phyloP scores from a whole-genome alignment of 2,797 vertebrate species.

The Trachurus trachurus region DNA sequence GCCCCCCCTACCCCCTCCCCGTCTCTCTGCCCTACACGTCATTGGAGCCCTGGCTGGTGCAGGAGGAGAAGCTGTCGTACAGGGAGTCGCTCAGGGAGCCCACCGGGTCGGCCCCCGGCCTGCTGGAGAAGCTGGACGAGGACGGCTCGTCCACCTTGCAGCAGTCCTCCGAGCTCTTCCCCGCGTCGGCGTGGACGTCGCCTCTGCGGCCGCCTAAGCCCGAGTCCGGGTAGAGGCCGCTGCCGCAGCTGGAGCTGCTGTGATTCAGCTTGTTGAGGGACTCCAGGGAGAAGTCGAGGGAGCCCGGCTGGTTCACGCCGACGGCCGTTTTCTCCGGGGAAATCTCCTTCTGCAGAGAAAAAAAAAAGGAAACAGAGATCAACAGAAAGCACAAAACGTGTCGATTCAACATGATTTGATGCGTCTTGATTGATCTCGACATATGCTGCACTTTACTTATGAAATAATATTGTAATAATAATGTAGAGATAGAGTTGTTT shows the following conservation, averaged over 20 bases:
- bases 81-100: slow-evolving; percentile 92
- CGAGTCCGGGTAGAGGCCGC: slow-evolving; percentile 78
- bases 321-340: slow-evolving; percentile 83
- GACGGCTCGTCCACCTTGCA: slow-evolving; percentile 78
- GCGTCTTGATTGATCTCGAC: background rate
- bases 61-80: slow-evolving; percentile 94
- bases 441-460: background rate
- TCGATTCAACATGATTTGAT: background rate
- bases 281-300: slow-evolving; percentile 87
- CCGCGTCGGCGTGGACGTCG: slow-evolving; percentile 44
- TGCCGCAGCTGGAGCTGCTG: slow-evolving; percentile 65
- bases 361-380: background rate
- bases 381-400: background rate
- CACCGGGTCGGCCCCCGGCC: slow-evolving; percentile 81
- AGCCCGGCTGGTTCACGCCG: slow-evolving; percentile 76
- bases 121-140: slow-evolving; percentile 74
- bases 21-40: slow-evolving; percentile 76
- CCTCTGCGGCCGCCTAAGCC: slow-evolving; percentile 74
- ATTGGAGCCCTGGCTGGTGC: slow-evolving; percentile 90
- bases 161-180: slow-evolving; percentile 76
- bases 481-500: too few relatives aligned
- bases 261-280: slow-evolving; percentile 89
- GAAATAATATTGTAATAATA: too few relatives aligned
- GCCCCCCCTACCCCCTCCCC: background rate
- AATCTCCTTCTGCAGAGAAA: slow-evolving; percentile 85